phyloP scores from a whole-genome alignment of 2,113 vertebrate species.

The Pampusana beccarii region DNA sequence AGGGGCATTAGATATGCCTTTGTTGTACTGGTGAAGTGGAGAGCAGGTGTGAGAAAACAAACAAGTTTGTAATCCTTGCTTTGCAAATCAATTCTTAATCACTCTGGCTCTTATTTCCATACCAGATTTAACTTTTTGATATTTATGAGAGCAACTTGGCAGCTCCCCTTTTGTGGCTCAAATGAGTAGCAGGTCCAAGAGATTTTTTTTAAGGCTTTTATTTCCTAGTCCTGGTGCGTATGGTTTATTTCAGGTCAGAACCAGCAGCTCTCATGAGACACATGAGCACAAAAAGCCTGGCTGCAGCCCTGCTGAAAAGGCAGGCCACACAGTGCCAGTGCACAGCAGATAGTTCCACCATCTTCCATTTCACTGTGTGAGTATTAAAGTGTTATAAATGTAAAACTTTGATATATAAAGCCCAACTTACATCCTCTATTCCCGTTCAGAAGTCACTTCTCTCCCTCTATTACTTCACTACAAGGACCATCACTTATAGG shows the following conservation, averaged over 20 bases:
- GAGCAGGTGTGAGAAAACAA: constrained; percentile 34
- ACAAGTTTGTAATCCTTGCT: not conserved
- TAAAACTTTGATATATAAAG: not conserved
- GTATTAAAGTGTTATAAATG: not conserved
- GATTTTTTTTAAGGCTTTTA: not conserved
- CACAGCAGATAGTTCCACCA: not conserved
- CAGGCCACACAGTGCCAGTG: not conserved
- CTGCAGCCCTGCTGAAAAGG: not conserved
- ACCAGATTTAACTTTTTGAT: not conserved
- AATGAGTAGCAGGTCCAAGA: not conserved
- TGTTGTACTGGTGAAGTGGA: constrained; percentile 1
- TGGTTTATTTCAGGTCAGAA: not conserved
- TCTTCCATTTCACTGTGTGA: not conserved
- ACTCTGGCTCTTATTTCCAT: constrained; percentile 19
- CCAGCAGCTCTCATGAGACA: not conserved
- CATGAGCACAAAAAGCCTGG: not conserved
- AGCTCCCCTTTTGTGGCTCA: not conserved
- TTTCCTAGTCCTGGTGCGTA: not conserved
- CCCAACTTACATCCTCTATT: not conserved
- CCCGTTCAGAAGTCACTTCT: not conserved
- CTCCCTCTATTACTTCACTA: not conserved
- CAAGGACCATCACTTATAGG: not conserved
- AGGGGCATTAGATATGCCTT: constrained; percentile 58
- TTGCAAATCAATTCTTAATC: constrained; percentile 36
- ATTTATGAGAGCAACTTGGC: constrained; percentile 15